Base-by-base conservation (phyloP, 2,888 invertebrate genomes). In the Auanema freiburgensis region DNA sequence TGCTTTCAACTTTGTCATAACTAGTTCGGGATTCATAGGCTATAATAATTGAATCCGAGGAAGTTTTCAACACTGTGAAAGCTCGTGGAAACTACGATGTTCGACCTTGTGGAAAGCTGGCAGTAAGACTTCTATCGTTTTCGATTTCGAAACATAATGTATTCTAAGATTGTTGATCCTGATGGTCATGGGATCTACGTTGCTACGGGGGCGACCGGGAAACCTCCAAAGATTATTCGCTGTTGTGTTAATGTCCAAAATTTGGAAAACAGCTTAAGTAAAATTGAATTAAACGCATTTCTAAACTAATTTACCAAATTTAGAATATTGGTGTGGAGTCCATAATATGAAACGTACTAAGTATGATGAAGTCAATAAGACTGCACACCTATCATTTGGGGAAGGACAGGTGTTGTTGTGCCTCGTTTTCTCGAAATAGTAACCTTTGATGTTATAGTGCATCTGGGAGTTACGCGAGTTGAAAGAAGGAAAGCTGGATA, bases 121-220 rank as follows among this genome's bases (percentile, higher is more conserved):
- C 88, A 75, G 87, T 90, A 72, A 77, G 93, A 0, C 14, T 11
- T 16, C 6, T 56, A n/a, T n/a, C n/a, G 8, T 5, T 46, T 46
- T 46, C 46, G 21, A 18, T 46, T 33, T 33, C 33, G 4, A 33
- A 33, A 33, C 33, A 3, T 33, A 0, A 8, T 2, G 4, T 18
- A n/a, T 4, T 52, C 44, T 25, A 18, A 63, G 59, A 33, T 68
- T 0, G 88, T 89, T 81, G 93, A 94, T 51, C 96, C 96, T 5
- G 95, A 93, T 79, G 96, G 95, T 46, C 94, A 95, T 84, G 90
- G 89, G 79, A 95, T 93, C 85, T 89, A 88, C 79, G 88, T 96
- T 58, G 85, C 91, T 57, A 88, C 92, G 25, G 61, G 60, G 80
- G 89, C 91, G 84, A 89, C 92, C 33, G 33, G 33, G 4, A 33